Evolutionary conservation across 2,797 vertebrate genomes (phyloP).

Genomic region (Moxostoma hubbsi): DNA sequence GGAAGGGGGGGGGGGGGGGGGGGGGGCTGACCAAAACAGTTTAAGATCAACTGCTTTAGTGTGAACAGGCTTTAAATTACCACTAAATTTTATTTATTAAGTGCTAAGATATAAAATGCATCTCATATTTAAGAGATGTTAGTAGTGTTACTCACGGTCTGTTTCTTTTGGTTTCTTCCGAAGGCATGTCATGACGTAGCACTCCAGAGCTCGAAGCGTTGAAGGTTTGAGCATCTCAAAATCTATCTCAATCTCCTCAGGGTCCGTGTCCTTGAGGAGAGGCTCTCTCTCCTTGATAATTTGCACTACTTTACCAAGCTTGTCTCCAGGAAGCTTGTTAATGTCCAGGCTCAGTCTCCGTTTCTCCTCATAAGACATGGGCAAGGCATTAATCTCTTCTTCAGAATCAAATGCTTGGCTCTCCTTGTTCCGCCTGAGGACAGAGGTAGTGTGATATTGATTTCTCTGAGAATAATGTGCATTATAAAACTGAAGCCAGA

Average conservation of each 20-base stretch:
- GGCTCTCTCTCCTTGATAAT: slow-evolving; percentile 87
- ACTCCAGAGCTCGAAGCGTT: slow-evolving; percentile 85
- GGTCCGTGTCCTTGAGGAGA: slow-evolving; percentile 72
- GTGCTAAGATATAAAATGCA: not conserved
- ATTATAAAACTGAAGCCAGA: too few relatives aligned
- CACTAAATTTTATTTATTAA: too few relatives aligned
- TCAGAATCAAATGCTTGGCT: slow-evolving; percentile 59
- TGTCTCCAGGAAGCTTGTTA: slow-evolving; percentile 87
- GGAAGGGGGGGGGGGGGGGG: too few relatives aligned
- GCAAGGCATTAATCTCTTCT: slow-evolving; percentile 69
- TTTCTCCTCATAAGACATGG: slow-evolving; percentile 89
- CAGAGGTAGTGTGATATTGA: slow-evolving; percentile 2
- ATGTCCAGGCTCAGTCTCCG: slow-evolving; percentile 87
- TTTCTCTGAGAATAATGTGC: not conserved
- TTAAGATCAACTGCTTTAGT: too few relatives aligned
- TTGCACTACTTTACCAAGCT: slow-evolving; percentile 84
- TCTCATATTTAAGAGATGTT: not conserved
- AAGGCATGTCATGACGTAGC: slow-evolving; percentile 82
- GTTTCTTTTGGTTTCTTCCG: slow-evolving; percentile 74
- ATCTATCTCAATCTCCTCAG: slow-evolving; percentile 88
- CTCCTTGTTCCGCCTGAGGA: slow-evolving; percentile 66
- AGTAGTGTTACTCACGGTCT: slow-evolving; percentile 72
- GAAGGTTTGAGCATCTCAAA: slow-evolving; percentile 87
- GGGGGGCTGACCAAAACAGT: too few relatives aligned
- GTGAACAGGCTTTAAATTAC: too few relatives aligned